Percentiles rank a stretch among this genome's conserved stretches.
Conservation (phyloP, 2,888 invertebrate species). For the Standfussiana lucernea region DNA sequence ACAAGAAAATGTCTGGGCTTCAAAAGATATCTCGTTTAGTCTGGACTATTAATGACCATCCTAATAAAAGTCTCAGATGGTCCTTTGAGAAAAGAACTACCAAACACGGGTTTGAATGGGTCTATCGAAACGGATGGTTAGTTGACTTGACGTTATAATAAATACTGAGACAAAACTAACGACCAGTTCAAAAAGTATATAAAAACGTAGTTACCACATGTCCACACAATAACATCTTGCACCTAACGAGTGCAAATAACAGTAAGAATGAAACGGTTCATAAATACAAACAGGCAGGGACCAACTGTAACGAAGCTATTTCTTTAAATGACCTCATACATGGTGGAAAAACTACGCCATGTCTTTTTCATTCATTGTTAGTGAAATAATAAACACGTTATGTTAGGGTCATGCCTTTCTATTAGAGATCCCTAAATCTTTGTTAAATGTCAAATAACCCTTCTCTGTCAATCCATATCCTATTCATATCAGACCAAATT, state of each 20-base stretch:
- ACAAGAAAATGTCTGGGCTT: not conserved
- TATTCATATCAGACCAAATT: no score
- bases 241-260: conserved; percentile 32
- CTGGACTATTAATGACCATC: not conserved
- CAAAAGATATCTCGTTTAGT: not conserved
- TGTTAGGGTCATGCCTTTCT: not conserved
- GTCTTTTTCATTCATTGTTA: conserved; percentile 2
- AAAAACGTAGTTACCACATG: not conserved
- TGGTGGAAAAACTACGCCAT: not conserved
- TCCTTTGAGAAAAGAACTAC: not conserved
- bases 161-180: not conserved
- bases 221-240: conserved; percentile 14
- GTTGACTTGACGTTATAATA: not conserved
- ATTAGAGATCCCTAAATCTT: not conserved
- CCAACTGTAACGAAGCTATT: conserved; percentile 29
- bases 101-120: not conserved
- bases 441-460: not conserved
- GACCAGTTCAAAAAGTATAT: not conserved
- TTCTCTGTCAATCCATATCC: not conserved
- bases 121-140: not conserved
- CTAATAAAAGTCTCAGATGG: not conserved
- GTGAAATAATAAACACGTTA: not conserved
- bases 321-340: conserved; percentile 32
- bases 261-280: conserved; percentile 38
- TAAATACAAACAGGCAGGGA: conserved; percentile 48